phyloP scores from a whole-genome alignment of 2,113 vertebrate species.

The Tiliqua scincoides region DNA sequence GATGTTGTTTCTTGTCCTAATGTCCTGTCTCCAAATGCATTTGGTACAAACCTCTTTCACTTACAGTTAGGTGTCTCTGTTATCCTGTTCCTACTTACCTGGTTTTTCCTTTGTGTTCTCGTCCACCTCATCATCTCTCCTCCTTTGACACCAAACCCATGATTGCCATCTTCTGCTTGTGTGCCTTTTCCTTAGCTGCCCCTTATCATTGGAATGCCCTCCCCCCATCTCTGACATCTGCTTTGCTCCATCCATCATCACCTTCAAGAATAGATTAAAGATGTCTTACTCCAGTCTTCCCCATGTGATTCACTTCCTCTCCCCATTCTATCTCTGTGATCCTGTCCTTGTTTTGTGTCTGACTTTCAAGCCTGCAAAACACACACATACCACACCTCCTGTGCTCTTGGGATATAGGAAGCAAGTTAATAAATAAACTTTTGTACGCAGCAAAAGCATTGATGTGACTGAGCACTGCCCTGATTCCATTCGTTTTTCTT shows the following conservation, averaged over 20 bases:
- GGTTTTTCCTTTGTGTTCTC: no score
- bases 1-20: neutral
- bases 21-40: neutral
- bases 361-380: neutral
- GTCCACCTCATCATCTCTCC: neutral
- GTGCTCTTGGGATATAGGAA: neutral
- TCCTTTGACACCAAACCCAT: no score
- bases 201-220: no score
- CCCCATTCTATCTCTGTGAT: neutral
- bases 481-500: slow-evolving; percentile 27
- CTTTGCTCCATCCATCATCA: neutral
- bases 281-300: neutral
- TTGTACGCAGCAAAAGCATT: slow-evolving; percentile 6
- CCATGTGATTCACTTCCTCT: neutral
- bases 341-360: neutral
- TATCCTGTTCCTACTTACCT: no score
- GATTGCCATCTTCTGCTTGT: neutral
- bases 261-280: neutral
- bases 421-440: neutral
- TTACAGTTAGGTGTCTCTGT: no score
- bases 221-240: neutral
- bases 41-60: neutral
- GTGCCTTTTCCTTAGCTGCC: neutral
- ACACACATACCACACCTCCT: no score
- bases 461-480: slow-evolving; percentile 31